Base-by-base conservation (phyloP, 1,140 invertebrate species). In the Limonius californicus region DNA sequence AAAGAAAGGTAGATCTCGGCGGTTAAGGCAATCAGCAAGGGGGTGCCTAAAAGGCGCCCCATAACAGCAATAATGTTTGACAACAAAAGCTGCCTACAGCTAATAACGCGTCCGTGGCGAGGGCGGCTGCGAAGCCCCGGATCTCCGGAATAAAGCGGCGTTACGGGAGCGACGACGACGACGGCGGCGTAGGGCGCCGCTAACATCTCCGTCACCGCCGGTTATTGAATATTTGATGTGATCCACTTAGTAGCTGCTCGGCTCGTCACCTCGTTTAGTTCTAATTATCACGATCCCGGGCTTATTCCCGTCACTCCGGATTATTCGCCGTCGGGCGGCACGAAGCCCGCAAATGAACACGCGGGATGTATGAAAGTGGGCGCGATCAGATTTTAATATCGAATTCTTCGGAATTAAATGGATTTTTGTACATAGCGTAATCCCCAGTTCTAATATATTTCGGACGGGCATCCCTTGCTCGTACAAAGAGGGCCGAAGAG, bases 161-260 rank as follows among this genome's bases (percentile, higher is more conserved):
- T 45, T 45, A 45, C 6, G 7, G 27, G 27, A 32, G 11, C n/a
- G n/a, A n/a, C n/a, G n/a, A n/a, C n/a, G n/a, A n/a, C 27, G 27
- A 6, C 27, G 11, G 27, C 27, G 11, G 4, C 27, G 27, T 32
- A 32, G 27, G 11, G 4, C 11, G 27, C 43, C 7, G 6, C 7
- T 45, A 45, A n/a, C 43, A 14, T 45, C 43, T 45, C 43, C 43
- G 16, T 45, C 43, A 45, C 12, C 43, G n/a, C 15, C 43, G 43
- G 4, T 45, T 45, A 45, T 45, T 45, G 43, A 45, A 45, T 45
- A 45, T 45, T 45, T 45, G 43, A 45, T 45, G 43, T 45, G 12
- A 45, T 45, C 43, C 43, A 18, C 43, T 18, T 15, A 45, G 43
- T 45, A 45, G 43, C 15, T 45, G 4, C 27, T 32, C 27, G 11